Percentiles rank a stretch among this genome's conserved stretches.
Evolutionary conservation across 2,888 invertebrate species (phyloP).

Genomic region (Bombylius discolor): DNA sequence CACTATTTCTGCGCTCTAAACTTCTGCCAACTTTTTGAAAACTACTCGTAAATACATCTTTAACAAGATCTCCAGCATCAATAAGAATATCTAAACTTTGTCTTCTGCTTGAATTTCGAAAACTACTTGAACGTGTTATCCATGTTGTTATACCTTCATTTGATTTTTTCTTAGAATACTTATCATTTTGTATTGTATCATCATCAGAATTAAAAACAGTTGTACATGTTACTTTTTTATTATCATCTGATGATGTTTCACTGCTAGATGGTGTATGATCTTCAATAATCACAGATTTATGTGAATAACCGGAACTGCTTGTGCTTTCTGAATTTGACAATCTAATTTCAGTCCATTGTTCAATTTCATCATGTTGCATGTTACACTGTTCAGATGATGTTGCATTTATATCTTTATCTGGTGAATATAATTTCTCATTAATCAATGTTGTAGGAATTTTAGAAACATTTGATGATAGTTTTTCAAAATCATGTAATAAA

Average conservation of each 20-base stretch:
- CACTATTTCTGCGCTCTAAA: conserved; percentile 58
- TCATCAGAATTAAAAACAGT: conserved; percentile 24
- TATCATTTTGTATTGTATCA: conserved; percentile 21
- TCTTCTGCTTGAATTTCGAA: conserved; percentile 38
- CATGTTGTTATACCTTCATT: conserved; percentile 32
- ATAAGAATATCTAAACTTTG: conserved; percentile 66
- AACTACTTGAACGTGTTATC: conserved; percentile 33
- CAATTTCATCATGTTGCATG: conserved; percentile 35
- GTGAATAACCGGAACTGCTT: conserved; percentile 34
- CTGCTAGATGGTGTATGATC: conserved; percentile 29
- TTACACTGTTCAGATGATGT: no score
- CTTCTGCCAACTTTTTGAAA: conserved; percentile 56
- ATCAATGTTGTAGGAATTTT: not conserved
- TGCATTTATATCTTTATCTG: conserved; percentile 6
- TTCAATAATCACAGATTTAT: conserved; percentile 25
- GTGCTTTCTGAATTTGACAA: conserved; percentile 35
- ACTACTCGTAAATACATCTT: conserved; percentile 68
- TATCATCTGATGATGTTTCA: conserved; percentile 33
- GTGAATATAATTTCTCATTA: conserved; percentile 1
- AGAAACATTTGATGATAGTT: conserved; percentile 19
- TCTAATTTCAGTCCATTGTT: conserved; percentile 37
- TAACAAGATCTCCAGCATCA: conserved; percentile 67
- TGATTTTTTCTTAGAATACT: conserved; percentile 34
- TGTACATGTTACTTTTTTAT: conserved; percentile 34
- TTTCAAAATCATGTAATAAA: conserved; percentile 32